Percentiles rank a stretch among this genome's conserved stretches.
Evolutionary conservation across 1,140 invertebrate species (phyloP).

Genomic region (Brachionus manjavacas): DNA sequence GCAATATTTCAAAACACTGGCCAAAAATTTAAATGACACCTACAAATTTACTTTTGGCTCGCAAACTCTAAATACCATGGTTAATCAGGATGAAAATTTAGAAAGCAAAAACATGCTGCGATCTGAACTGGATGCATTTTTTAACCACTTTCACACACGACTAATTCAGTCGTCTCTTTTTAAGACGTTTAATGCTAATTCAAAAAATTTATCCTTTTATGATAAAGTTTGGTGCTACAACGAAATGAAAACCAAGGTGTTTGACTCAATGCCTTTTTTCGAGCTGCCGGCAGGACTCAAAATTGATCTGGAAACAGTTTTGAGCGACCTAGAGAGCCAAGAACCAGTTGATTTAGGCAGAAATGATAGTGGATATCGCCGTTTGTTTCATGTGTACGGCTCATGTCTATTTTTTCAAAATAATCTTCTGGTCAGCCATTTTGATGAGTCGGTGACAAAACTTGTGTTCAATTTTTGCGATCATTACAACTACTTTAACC

Average conservation of each 20-base stretch:
- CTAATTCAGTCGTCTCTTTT: not conserved
- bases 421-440: not conserved
- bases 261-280: conserved; percentile 11
- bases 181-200: not conserved
- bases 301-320: not conserved
- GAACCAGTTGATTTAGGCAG: not conserved
- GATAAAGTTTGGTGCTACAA: not conserved
- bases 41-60: conserved; percentile 1
- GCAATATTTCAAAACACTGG: not conserved
- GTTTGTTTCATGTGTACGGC: not conserved
- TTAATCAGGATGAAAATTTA: not conserved
- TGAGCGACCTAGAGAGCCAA: conserved; percentile 5
- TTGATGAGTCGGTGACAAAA: not conserved
- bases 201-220: not conserved
- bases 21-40: conserved; percentile 19
- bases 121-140: not conserved
- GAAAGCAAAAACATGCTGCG: not conserved
- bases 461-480: not conserved
- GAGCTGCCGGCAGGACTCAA: not conserved
- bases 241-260: not conserved
- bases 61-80: not conserved
- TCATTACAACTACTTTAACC: not conserved
- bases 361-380: not conserved
- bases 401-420: conserved; percentile 13
- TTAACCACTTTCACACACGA: not conserved